Base-by-base conservation (phyloP, 2,888 invertebrate genomes). In the Ceraclea dissimilis region DNA sequence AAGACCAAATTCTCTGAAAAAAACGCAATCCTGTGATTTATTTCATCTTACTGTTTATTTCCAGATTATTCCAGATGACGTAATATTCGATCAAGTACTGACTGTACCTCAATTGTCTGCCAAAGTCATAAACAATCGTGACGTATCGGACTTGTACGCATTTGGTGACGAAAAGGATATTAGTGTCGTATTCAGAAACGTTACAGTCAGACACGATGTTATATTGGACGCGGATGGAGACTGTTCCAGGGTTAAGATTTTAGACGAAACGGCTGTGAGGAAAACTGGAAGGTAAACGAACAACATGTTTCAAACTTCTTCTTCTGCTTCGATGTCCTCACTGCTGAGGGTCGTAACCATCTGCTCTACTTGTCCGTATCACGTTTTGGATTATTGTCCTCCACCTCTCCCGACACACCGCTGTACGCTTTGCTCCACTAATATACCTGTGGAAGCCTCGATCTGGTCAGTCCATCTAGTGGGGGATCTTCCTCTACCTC, bases 11-110 rank as follows among this genome's bases (percentile, higher is more conserved):
- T n/a, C n/a, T n/a, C n/a, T n/a, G n/a, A n/a, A n/a, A n/a, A n/a
- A n/a, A n/a, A n/a, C n/a, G n/a, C n/a, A n/a, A n/a, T n/a, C n/a
- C n/a, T n/a, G n/a, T n/a, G n/a, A n/a, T n/a, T n/a, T n/a, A n/a
- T n/a, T n/a, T n/a, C n/a, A n/a, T n/a, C 26, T 34, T 33, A 17
- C 17, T 39, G 6, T 11, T 34, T 34, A 2, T 18, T 56, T 58
- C 21, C 22, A 61, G 61, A 51, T 58, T 2, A 61, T 61, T 34
- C 43, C 54, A 16, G 34, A 48, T n/a, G 54, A 61, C 26, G 53
- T 57, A n/a, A 47, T 52, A 43, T 61, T 61, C 47, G 50, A 54
- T n/a, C 57, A 52, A 44, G 61, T 59, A 2, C 44, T 59, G 4
- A 52, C 57, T 1, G 56, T 44, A 1, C 61, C 61, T 16, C 59